Percentiles rank a stretch among this genome's conserved stretches.
These are phyloP conservation scores for Abscondita cerata DNA, from an alignment of 2,888 invertebrate species.

Conservation along the genomic window DNA sequence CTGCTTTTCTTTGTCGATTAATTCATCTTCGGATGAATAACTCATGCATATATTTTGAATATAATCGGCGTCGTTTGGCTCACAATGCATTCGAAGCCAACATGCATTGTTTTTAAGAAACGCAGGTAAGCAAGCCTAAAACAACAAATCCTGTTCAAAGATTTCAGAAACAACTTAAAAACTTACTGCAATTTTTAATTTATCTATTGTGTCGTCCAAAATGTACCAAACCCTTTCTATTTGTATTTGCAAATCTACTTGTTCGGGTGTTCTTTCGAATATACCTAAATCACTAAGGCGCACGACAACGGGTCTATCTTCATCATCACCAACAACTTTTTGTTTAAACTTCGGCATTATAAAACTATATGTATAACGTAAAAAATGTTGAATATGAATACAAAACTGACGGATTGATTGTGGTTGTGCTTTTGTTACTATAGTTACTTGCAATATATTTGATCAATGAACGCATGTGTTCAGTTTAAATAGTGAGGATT, in stretches of 20 bases:
- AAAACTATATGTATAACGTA: neutral
- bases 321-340: no score
- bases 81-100: neutral
- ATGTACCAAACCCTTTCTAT: neutral
- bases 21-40: no score
- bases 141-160: neutral
- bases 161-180: neutral
- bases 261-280: neutral
- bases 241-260: neutral
- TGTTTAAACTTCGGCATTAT: no score
- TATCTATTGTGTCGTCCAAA: neutral
- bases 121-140: neutral
- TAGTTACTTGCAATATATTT: neutral
- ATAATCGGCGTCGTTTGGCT: neutral
- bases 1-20: no score
- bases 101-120: neutral
- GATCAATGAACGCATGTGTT: no score
- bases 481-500: no score
- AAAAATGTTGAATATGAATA: neutral
- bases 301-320: neutral
- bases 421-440: neutral
- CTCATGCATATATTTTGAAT: neutral
- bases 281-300: neutral
- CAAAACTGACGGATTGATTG: slow-evolving; percentile 1
- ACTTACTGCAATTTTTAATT: slow-evolving; percentile 1